Evolutionary conservation across 2,888 invertebrate species (phyloP), one percentile per base, ranked within the genome.

Genomic region (Atherix ibis): DNA sequence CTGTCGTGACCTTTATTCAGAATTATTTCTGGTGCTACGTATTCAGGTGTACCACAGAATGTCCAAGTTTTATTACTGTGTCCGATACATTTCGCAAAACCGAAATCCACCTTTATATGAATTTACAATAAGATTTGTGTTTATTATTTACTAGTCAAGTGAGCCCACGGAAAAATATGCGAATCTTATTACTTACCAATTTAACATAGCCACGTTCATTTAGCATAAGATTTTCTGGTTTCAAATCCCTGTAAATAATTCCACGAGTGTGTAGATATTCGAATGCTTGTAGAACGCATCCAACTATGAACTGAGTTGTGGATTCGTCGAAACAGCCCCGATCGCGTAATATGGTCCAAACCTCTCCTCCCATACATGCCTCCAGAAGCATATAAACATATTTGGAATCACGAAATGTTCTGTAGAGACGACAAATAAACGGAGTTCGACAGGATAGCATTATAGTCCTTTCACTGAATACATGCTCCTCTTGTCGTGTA

Each of bases 1-100:
- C 83, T 76, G 46, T 73, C 72, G 44, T 73, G 72, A 1, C 72
- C 72, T 62, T 71, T 59, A 59, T 89, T 89, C 10, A 91, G 65
- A 34, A 95, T 88, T 41, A 94, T 87, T 64, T 94, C 85, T 0
- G 85, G 85, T 1, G 84, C 82, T 4, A 84, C 81, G 50, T 85
- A 85, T 53, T 91, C 88, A 0, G 91, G 91, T 0, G 92, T 94
- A n/a, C 94, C 94, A 43, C 91, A 92, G 58, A 94, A 94, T 2
- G 92, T 92, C 80, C 87, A 92, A 0, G 92, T 91, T 58, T 88
- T 89, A 39, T 73, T 68, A 35, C 82, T 80, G 2, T 71, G 65
- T 1, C 79, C 73, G 38, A 94, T 70, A 47, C 76, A 73, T 58
- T 92, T 92, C 13, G 91, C 87, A 56, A 92, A 94, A 10, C 94